A percentile compares a stretch with the other conserved stretches of the same genome.
These are phyloP conservation scores for Lophius piscatorius DNA, from an alignment of 2,113 vertebrate genomes.

Conservation along the genomic window DNA sequence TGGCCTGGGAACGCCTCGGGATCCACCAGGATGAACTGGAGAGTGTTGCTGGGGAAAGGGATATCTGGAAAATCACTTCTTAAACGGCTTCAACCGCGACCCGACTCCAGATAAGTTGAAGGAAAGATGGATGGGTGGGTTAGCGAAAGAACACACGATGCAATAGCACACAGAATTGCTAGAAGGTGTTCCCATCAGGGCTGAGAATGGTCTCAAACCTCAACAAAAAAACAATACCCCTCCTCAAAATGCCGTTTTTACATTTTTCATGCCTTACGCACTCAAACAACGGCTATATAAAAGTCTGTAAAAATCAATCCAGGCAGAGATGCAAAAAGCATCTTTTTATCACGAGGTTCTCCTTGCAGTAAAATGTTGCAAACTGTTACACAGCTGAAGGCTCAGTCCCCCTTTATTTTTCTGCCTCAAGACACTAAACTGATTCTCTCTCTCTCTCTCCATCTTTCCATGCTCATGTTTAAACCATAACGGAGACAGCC, in stretches of 20 bases:
- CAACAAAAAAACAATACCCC: neutral
- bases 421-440: constrained; percentile 49
- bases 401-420: constrained; percentile 49
- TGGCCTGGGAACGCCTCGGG: too few relatives aligned
- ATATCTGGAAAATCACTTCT: too few relatives aligned
- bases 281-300: constrained; percentile 15
- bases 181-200: neutral
- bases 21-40: too few relatives aligned
- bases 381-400: constrained; percentile 45
- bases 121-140: too few relatives aligned
- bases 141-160: neutral
- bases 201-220: neutral
- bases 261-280: constrained; percentile 12
- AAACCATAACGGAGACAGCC: constrained; percentile 67
- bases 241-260: constrained; percentile 11
- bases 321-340: constrained; percentile 47
- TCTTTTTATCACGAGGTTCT: constrained; percentile 12
- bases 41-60: too few relatives aligned
- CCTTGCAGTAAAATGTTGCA: constrained; percentile 43
- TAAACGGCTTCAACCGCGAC: too few relatives aligned
- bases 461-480: constrained; percentile 67
- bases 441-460: constrained; percentile 42
- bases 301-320: constrained; percentile 45
- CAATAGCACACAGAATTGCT: neutral
- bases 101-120: too few relatives aligned